Conservation (phyloP, 2,888 invertebrate genomes). For the Alviniconcha strummeri region DNA sequence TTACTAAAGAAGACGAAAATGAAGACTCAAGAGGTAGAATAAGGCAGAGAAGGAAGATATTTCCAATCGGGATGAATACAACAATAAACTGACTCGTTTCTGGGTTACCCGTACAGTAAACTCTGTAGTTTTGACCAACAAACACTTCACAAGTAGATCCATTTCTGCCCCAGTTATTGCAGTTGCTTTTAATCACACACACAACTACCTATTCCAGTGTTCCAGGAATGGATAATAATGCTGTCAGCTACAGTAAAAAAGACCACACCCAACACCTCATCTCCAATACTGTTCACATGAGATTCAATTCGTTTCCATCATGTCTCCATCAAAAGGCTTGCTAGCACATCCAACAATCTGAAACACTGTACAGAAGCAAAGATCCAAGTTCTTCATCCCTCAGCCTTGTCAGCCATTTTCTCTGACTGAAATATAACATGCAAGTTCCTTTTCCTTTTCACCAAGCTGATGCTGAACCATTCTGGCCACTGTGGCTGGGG, state of each 20-base stretch:
- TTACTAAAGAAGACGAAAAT: no score
- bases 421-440: no score
- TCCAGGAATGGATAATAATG: not conserved
- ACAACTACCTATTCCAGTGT: no score
- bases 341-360: slow-evolving; percentile 2
- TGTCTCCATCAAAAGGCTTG: not conserved
- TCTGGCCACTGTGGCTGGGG: no score
- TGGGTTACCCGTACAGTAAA: slow-evolving; percentile 9
- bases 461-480: no score
- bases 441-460: no score
- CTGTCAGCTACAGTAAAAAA: slow-evolving; percentile 9
- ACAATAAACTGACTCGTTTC: not conserved
- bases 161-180: not conserved
- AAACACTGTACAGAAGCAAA: no score
- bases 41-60: no score
- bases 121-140: not conserved
- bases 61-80: not conserved
- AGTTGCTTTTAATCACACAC: no score
- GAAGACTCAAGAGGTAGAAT: no score
- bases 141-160: not conserved
- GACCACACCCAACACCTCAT: not conserved
- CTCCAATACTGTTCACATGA: slow-evolving; percentile 2
- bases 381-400: no score
- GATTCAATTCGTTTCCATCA: not conserved
- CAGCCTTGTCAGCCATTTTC: no score